Conservation (phyloP, 2,888 invertebrate species). For the Hipparchia sbordonii region DNA sequence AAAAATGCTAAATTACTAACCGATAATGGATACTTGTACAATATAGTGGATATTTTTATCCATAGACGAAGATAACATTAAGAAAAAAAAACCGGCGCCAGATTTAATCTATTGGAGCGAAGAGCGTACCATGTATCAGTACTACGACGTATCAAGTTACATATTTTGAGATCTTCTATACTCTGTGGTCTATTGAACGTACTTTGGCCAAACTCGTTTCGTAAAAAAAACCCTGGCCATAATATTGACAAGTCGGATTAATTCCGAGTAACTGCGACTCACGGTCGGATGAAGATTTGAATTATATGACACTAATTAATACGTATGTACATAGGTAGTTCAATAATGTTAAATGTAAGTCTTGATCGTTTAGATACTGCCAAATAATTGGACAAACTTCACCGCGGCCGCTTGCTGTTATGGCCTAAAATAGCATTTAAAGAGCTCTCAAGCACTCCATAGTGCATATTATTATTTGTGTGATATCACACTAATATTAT, state of each 20-base stretch:
- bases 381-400: background rate
- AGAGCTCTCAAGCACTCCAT: no score
- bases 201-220: conserved; percentile 71
- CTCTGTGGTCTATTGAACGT: background rate
- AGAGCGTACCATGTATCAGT: conserved; percentile 49
- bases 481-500: no score
- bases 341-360: background rate
- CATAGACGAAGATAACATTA: background rate
- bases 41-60: no score
- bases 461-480: no score
- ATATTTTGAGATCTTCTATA: conserved; percentile 66
- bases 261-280: conserved; percentile 57
- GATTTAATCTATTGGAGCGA: conserved; percentile 62
- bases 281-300: conserved; percentile 58
- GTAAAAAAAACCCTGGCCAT: conserved; percentile 71
- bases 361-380: background rate
- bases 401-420: background rate
- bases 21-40: no score
- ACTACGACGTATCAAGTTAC: conserved; percentile 51
- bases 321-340: conserved; percentile 41
- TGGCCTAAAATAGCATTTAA: no score
- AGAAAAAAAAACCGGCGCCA: background rate
- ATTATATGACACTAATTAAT: conserved; percentile 72
- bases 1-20: no score
- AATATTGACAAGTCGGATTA: conserved; percentile 69